A percentile compares a stretch with the other conserved stretches of the same genome.
Evolutionary conservation across 2,888 invertebrate genomes (phyloP).

Genomic region (Brachypalpus laphriformis): DNA sequence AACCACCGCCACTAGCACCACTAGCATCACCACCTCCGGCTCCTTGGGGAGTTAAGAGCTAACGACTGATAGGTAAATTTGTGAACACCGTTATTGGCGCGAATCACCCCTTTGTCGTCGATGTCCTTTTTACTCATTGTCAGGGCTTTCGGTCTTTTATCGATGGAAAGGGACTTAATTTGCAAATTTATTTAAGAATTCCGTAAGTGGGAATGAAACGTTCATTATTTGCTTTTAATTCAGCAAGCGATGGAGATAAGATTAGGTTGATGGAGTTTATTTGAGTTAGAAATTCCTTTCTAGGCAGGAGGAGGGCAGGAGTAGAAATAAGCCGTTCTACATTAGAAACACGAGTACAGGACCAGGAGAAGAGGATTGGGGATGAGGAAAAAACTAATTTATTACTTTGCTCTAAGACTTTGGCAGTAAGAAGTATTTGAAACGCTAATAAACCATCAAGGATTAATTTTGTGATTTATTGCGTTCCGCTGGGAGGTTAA

Average conservation of each 20-base stretch:
- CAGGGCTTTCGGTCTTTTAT: slow-evolving; percentile 9
- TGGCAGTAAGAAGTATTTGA: slow-evolving; percentile 72
- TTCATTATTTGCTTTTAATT: slow-evolving; percentile 74
- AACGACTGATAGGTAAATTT: slow-evolving; percentile 42
- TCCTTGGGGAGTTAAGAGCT: slow-evolving; percentile 12
- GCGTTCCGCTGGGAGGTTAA: slow-evolving; percentile 69
- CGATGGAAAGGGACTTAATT: slow-evolving; percentile 42
- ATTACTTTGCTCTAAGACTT: slow-evolving; percentile 69
- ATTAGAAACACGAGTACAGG: slow-evolving; percentile 16
- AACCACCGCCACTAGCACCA: background rate
- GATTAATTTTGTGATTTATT: slow-evolving; percentile 82
- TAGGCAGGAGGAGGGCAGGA: background rate
- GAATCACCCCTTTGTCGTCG: slow-evolving; percentile 49
- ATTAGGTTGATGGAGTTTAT: slow-evolving; percentile 71
- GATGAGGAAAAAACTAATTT: slow-evolving; percentile 57
- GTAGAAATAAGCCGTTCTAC: slow-evolving; percentile 3
- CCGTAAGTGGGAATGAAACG: slow-evolving; percentile 62
- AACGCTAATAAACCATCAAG: slow-evolving; percentile 81
- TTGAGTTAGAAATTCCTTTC: slow-evolving; percentile 48
- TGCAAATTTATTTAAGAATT: slow-evolving; percentile 70
- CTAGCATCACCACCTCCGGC: background rate
- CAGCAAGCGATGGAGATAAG: slow-evolving; percentile 71
- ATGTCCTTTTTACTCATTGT: slow-evolving; percentile 43
- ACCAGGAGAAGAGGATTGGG: background rate
- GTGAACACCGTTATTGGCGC: slow-evolving; percentile 11